Conservation (phyloP, 1,140 invertebrate genomes). For the Globodera ellingtonae region DNA sequence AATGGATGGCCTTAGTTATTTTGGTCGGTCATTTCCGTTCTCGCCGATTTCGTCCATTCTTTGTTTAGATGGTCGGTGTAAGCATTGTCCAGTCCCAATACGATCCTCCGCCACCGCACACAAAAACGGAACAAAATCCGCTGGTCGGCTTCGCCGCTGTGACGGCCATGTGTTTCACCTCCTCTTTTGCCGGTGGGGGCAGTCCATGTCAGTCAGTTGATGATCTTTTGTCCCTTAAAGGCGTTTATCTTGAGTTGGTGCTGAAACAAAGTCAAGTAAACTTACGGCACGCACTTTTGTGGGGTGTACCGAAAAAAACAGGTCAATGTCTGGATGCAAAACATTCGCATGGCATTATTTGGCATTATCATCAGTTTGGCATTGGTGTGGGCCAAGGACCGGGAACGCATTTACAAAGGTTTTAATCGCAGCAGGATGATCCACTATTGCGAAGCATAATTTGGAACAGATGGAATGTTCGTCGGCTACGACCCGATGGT, state of each 20-base stretch:
- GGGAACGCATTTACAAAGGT: constrained; percentile 39
- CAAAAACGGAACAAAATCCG: constrained; percentile 47
- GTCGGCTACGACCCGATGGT: constrained; percentile 81
- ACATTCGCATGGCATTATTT: constrained; percentile 58
- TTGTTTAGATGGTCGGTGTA: constrained; percentile 2
- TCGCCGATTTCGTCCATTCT: neutral
- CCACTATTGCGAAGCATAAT: too few species aligned
- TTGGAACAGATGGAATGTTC: constrained; percentile 54
- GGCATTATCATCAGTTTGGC: constrained; percentile 54
- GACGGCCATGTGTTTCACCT: constrained; percentile 63
- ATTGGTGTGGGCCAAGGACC: constrained; percentile 56
- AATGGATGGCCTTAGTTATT: constrained; percentile 29
- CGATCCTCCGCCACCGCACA: constrained; percentile 41
- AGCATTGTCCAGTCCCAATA: constrained; percentile 57
- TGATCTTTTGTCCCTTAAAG: constrained; percentile 34
- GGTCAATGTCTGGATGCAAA: constrained; percentile 62
- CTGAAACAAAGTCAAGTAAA: constrained; percentile 44
- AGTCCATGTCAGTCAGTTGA: constrained; percentile 13
- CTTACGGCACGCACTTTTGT: neutral
- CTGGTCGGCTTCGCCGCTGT: constrained; percentile 56
- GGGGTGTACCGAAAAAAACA: neutral
- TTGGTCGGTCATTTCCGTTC: constrained; percentile 5
- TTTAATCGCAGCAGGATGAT: neutral
- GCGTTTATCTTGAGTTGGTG: constrained; percentile 62
- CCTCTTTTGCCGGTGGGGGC: constrained; percentile 58